A percentile compares a stretch with the other conserved stretches of the same genome.
phyloP scores from a whole-genome alignment of 2,797 vertebrate species.

The Cetoscarus ocellatus region DNA sequence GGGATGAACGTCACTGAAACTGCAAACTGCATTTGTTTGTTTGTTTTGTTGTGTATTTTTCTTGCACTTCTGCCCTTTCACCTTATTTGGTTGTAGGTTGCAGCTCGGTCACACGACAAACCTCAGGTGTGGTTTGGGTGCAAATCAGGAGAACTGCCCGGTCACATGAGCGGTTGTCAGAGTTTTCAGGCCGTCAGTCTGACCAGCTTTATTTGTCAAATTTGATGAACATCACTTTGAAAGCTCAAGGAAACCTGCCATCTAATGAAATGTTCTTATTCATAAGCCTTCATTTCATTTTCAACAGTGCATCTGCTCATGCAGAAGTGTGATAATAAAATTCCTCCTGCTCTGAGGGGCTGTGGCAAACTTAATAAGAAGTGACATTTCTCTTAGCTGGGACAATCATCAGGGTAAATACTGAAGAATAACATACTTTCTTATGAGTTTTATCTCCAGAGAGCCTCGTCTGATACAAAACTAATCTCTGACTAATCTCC shows the following conservation, averaged over 20 bases:
- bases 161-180: constrained; percentile 10
- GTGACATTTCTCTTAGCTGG: constrained; percentile 51
- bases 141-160: constrained; percentile 10
- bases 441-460: constrained; percentile 43
- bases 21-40: too few relatives aligned
- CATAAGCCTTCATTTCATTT: constrained; percentile 47
- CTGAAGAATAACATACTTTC: constrained; percentile 36
- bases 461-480: constrained; percentile 19
- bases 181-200: neutral
- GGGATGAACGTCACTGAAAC: too few relatives aligned
- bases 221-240: constrained; percentile 15
- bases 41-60: too few relatives aligned
- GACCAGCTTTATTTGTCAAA: neutral
- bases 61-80: too few relatives aligned
- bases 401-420: constrained; percentile 60
- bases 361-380: constrained; percentile 55
- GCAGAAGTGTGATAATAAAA: constrained; percentile 62
- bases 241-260: constrained; percentile 2
- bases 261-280: constrained; percentile 36
- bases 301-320: constrained; percentile 35
- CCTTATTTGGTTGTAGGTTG: too few relatives aligned
- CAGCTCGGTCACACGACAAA: neutral
- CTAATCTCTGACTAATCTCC: constrained; percentile 55
- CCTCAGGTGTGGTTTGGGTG: constrained; percentile 4
- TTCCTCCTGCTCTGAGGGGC: constrained; percentile 54